Evolutionary conservation across 2,888 invertebrate species (phyloP).

Genomic region (Ochropacha duplaris): DNA sequence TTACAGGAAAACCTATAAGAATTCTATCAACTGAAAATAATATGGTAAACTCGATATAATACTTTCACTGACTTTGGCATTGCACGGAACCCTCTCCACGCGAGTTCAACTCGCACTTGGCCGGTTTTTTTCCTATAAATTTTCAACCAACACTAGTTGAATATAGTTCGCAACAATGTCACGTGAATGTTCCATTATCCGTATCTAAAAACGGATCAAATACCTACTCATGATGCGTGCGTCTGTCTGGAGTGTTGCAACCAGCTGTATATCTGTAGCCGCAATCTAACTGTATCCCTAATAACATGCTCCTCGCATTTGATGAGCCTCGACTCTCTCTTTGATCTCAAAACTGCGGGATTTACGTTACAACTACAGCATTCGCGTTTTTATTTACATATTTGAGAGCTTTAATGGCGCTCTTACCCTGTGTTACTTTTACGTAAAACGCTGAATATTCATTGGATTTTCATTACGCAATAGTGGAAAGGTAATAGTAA

Average conservation of each 20-base stretch:
- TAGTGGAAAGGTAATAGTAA: too few relatives aligned
- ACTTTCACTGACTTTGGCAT: too few relatives aligned
- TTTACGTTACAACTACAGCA: background rate
- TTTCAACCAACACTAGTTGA: background rate
- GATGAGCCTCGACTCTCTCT: background rate
- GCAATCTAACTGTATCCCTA: background rate
- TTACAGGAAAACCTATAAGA: too few relatives aligned
- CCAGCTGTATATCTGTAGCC: background rate
- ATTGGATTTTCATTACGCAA: too few relatives aligned
- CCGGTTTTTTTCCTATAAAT: too few relatives aligned
- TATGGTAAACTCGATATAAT: too few relatives aligned
- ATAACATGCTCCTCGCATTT: background rate
- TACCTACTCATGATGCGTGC: too few relatives aligned
- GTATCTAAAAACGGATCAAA: background rate
- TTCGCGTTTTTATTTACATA: background rate
- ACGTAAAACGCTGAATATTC: too few relatives aligned
- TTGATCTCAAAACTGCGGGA: background rate
- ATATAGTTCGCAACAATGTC: background rate
- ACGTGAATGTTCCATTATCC: background rate
- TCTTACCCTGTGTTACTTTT: background rate
- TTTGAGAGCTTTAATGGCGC: too few relatives aligned
- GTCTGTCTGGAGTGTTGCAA: background rate
- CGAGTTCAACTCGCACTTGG: too few relatives aligned
- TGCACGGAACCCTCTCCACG: too few relatives aligned
- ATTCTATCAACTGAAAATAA: too few relatives aligned